Conservation (phyloP, 2,113 vertebrate genomes). For the Pseudois nayaur region DNA sequence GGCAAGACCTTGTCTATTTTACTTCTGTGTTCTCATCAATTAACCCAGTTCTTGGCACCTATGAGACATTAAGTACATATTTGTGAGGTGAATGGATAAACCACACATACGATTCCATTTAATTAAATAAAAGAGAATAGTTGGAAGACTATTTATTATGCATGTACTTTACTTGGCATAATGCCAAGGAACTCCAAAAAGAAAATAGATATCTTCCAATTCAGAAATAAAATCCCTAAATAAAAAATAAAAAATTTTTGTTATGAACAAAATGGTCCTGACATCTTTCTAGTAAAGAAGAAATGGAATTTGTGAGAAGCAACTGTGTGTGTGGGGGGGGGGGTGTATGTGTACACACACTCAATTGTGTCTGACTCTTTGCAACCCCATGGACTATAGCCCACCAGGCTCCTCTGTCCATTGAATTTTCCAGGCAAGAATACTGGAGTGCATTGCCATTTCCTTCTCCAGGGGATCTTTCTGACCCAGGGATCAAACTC, state of each 20-base stretch:
- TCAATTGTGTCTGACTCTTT: neutral
- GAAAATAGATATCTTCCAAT: conserved; percentile 8
- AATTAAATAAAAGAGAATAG: conserved; percentile 25
- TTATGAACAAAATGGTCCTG: neutral
- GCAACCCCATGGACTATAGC: neutral
- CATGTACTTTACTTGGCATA: neutral
- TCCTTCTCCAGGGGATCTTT: neutral
- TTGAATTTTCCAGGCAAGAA: neutral
- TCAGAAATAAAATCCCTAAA: neutral
- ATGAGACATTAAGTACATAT: neutral
- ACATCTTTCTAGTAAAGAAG: neutral
- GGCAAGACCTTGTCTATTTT: neutral
- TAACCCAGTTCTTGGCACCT: neutral
- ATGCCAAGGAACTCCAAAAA: conserved; percentile 19
- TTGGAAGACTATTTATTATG: conserved; percentile 17
- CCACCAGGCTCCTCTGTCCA: neutral
- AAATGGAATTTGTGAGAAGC: conserved; percentile 19
- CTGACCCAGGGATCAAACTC: neutral
- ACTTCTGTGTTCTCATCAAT: neutral
- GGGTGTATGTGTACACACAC: neutral
- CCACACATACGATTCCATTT: conserved; percentile 5
- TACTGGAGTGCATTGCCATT: neutral
- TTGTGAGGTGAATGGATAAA: conserved; percentile 25
- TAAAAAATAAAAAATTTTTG: neutral
- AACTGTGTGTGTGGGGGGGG: neutral